Evolutionary conservation across 2,797 vertebrate genomes (phyloP).

Genomic region (Esox lucius): DNA sequence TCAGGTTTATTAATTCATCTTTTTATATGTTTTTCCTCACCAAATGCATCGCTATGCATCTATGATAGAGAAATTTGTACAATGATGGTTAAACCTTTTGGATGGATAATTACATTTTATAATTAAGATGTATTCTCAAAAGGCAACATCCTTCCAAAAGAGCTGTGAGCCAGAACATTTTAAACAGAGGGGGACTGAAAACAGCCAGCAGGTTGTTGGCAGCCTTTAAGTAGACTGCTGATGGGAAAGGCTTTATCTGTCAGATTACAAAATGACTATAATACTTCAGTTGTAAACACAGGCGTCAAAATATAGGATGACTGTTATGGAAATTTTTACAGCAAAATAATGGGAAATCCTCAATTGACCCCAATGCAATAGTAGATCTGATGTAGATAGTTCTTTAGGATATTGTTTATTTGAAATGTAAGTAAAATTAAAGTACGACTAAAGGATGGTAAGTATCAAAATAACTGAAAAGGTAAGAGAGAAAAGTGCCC

Average conservation of each 20-base stretch:
- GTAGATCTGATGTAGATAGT: too few relatives aligned
- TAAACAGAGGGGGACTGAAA: background rate
- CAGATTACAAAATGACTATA: background rate
- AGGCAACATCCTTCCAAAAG: background rate
- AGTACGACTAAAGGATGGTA: too few relatives aligned
- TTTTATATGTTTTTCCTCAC: too few relatives aligned
- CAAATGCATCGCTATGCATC: background rate
- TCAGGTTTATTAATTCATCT: background rate
- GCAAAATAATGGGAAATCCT: too few relatives aligned
- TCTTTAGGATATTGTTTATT: too few relatives aligned
- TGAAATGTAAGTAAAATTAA: too few relatives aligned
- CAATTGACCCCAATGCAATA: too few relatives aligned
- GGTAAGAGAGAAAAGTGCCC: too few relatives aligned
- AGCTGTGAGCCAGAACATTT: background rate
- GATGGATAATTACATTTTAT: background rate
- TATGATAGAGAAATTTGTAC: background rate
- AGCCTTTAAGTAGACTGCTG: background rate
- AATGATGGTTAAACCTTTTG: background rate
- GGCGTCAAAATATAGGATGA: background rate
- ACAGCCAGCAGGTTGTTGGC: background rate
- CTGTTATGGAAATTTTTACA: background rate
- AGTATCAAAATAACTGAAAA: too few relatives aligned
- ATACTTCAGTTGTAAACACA: background rate
- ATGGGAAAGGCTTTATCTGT: background rate
- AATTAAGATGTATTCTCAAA: background rate